These are phyloP conservation scores for Hydropsyche tenuis DNA, from an alignment of 1,140 invertebrate species.

Conservation along the genomic window DNA sequence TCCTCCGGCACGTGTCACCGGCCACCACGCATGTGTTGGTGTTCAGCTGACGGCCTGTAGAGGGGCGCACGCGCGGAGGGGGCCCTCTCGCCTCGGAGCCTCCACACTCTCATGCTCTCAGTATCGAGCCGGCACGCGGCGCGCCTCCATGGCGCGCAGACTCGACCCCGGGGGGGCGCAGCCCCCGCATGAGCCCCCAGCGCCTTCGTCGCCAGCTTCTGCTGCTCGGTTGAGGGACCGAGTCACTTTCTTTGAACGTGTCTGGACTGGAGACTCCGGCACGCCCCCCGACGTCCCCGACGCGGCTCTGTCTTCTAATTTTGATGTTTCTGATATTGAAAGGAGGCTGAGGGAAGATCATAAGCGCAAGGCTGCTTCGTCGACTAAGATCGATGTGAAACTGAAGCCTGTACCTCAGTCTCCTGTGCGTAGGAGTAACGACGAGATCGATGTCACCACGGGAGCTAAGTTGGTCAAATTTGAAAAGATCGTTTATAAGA, in stretches of 20 bases:
- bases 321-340: conserved; percentile 69
- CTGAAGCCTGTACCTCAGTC: conserved; percentile 57
- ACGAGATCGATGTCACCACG: conserved; percentile 67
- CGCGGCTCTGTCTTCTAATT: conserved; percentile 54
- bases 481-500: conserved; percentile 69
- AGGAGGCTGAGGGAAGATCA: conserved; percentile 65
- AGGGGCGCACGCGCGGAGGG: conserved; percentile 30
- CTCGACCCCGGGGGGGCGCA: conserved; percentile 38
- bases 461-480: conserved; percentile 71
- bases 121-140: conserved; percentile 64
- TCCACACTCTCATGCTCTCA: conserved; percentile 49
- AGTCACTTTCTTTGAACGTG: conserved; percentile 79
- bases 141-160: conserved; percentile 50
- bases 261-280: conserved; percentile 65
- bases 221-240: conserved; percentile 69
- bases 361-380: conserved; percentile 59
- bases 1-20: too few species aligned
- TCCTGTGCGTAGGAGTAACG: conserved; percentile 51
- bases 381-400: conserved; percentile 65
- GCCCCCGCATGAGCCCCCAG: conserved; percentile 56
- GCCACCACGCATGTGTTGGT: background rate
- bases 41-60: conserved; percentile 5
- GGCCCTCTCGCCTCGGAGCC: conserved; percentile 4
- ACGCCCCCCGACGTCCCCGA: conserved; percentile 56
- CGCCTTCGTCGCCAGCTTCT: conserved; percentile 55